Percentiles rank a stretch among this genome's conserved stretches.
Conservation (phyloP, 2,888 invertebrate genomes). For the Sinhomidia bicolor region DNA sequence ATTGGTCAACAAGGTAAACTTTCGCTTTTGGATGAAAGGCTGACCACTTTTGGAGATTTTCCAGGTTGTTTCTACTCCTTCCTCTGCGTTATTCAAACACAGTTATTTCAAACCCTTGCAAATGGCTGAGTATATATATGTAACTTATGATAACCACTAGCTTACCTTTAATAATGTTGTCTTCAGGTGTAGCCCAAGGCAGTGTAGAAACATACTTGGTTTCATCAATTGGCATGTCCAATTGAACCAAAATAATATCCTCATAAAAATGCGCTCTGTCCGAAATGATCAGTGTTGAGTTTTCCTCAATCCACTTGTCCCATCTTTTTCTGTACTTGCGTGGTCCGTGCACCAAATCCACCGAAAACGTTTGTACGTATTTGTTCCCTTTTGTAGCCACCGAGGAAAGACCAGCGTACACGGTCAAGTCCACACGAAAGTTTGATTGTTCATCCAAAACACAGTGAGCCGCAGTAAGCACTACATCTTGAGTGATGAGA, state of each 20-base stretch:
- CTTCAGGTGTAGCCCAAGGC: conserved; percentile 23
- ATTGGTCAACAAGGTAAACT: conserved; percentile 21
- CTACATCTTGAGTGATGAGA: conserved; percentile 41
- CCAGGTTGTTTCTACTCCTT: conserved; percentile 57
- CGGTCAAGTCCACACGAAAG: conserved; percentile 53
- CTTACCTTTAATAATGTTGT: conserved; percentile 54
- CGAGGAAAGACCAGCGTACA: conserved; percentile 34
- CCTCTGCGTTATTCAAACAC: background rate
- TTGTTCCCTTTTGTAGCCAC: background rate
- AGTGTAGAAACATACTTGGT: conserved; percentile 39
- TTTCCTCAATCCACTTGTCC: conserved; percentile 53
- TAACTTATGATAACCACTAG: background rate
- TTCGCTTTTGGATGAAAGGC: conserved; percentile 60
- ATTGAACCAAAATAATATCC: conserved; percentile 57
- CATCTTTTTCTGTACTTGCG: conserved; percentile 48
- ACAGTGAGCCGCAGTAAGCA: conserved; percentile 55
- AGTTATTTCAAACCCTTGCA: too few relatives aligned
- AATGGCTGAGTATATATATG: too few relatives aligned
- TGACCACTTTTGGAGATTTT: conserved; percentile 41
- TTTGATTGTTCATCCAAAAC: conserved; percentile 25
- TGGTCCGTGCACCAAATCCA: conserved; percentile 55
- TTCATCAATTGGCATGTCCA: conserved; percentile 44
- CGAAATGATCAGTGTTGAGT: conserved; percentile 45
- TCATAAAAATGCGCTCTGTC: conserved; percentile 53
- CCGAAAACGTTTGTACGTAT: conserved; percentile 36